phyloP scores from a whole-genome alignment of 2,113 vertebrate genomes.

The Saguinus imperator region DNA sequence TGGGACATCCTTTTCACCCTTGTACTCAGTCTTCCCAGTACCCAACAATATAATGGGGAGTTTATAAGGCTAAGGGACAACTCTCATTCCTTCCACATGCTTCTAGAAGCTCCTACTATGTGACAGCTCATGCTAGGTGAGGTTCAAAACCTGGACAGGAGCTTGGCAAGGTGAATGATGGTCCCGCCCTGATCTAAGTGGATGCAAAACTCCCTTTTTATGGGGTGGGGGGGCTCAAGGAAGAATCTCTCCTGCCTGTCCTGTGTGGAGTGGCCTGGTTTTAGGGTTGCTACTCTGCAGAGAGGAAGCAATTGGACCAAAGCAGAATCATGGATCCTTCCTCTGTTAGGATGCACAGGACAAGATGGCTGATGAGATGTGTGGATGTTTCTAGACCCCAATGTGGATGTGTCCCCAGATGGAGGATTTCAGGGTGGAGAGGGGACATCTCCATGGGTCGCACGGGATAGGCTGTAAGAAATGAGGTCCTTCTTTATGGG shows the following conservation, averaged over 20 bases:
- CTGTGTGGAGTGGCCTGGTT: not conserved
- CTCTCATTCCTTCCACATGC: not conserved
- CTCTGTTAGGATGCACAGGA: not conserved
- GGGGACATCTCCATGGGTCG: not conserved
- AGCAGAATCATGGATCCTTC: not conserved
- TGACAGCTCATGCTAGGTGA: not conserved
- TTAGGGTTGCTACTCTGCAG: not conserved
- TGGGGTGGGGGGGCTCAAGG: not conserved
- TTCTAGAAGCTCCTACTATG: not conserved
- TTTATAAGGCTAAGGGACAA: not conserved
- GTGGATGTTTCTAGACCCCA: not conserved
- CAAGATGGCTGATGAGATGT: not conserved
- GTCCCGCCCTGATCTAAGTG: not conserved
- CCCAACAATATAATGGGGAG: not conserved
- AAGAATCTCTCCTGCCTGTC: not conserved
- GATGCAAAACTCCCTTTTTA: not conserved
- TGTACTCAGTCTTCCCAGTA: not conserved
- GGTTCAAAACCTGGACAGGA: not conserved
- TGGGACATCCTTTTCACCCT: not conserved
- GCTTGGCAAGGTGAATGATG: not conserved
- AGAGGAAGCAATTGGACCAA: not conserved
- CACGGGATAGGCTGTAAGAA: not conserved
- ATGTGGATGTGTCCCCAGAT: not conserved
- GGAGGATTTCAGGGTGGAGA: not conserved
- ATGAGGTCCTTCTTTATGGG: not conserved